Evolutionary conservation across 2,797 vertebrate genomes (phyloP).

Genomic region (Nothura maculosa): DNA sequence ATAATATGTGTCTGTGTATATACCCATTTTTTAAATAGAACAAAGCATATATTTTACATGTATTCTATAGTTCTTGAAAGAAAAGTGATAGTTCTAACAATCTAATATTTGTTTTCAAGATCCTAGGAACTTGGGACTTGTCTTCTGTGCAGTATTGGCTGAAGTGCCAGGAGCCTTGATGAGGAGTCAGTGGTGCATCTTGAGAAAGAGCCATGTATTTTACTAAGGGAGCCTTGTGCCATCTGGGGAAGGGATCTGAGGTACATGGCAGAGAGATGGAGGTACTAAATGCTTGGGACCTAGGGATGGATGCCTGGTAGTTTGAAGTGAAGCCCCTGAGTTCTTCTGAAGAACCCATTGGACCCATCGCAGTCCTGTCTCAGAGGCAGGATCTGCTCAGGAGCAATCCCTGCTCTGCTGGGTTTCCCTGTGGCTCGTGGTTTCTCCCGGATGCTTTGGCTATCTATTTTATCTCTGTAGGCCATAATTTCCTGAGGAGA

Average conservation of each 20-base stretch:
- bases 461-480: neutral
- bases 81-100: neutral
- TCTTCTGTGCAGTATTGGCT: neutral
- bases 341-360: neutral
- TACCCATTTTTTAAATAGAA: neutral
- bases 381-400: fast-evolving
- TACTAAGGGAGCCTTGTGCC: neutral
- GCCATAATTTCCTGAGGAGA: neutral
- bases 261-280: fast-evolving
- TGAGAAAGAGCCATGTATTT: neutral
- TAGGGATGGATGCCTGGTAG: neutral
- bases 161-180: neutral
- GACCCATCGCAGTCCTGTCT: fast-evolving
- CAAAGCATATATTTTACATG: neutral
- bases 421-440: neutral
- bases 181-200: neutral
- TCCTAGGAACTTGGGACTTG: neutral
- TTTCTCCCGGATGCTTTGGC: neutral
- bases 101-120: neutral
- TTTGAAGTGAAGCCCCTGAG: neutral
- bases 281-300: neutral
- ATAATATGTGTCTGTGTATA: fast-evolving
- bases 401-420: neutral
- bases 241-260: fast-evolving
- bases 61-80: neutral